Percentiles rank a stretch among this genome's conserved stretches.
Conservation (phyloP, 2,797 vertebrate genomes). For the Peromyscus eremicus region DNA sequence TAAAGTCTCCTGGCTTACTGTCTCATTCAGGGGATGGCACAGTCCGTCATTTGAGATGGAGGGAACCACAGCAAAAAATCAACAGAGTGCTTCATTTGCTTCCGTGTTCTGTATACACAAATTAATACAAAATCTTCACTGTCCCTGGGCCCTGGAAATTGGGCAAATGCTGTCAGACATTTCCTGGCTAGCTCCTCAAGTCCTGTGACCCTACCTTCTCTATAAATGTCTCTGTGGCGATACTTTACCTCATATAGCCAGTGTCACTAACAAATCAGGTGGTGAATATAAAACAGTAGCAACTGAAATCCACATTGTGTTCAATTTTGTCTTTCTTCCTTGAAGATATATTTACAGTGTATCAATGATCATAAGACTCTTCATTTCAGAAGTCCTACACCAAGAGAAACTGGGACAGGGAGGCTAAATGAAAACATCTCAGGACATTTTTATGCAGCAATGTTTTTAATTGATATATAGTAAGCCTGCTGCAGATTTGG, state of each 20-base stretch:
- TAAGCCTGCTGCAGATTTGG: not conserved
- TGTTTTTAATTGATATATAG: not conserved
- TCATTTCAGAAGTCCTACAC: not conserved
- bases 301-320: not conserved
- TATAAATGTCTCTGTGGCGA: not conserved
- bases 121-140: not conserved
- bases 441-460: not conserved
- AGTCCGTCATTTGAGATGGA: not conserved
- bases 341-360: not conserved
- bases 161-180: not conserved
- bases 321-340: not conserved
- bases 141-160: not conserved
- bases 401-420: not conserved
- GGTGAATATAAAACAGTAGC: not conserved
- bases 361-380: not conserved
- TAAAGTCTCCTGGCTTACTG: not conserved
- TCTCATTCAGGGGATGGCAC: not conserved
- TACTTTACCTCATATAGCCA: not conserved
- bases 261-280: not conserved
- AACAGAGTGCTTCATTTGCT: not conserved
- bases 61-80: not conserved
- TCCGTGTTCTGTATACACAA: not conserved
- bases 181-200: not conserved
- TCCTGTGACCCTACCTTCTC: not conserved
- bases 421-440: conserved; percentile 5